Conservation (phyloP, 2,888 invertebrate genomes). For the Cantharis flavilabris region DNA sequence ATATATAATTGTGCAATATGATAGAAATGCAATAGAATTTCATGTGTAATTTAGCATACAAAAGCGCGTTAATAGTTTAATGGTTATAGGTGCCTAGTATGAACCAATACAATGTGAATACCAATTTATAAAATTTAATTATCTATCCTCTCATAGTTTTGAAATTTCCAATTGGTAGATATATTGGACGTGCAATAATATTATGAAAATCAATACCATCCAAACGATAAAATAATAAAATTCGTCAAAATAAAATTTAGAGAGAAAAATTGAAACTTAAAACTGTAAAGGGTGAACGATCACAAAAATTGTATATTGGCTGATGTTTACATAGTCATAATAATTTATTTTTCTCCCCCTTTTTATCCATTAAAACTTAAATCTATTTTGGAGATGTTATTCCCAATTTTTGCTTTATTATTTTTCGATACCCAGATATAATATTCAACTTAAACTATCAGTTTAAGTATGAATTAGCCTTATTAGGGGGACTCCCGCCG, state of each 20-base stretch:
- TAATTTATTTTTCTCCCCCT: no score
- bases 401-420: no score
- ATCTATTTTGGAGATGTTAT: no score
- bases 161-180: not conserved
- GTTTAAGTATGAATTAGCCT: no score
- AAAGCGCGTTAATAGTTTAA: slow-evolving; percentile 4
- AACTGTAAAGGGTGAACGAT: not conserved
- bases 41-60: not conserved
- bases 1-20: not conserved
- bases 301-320: no score
- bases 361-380: no score
- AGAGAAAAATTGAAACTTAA: not conserved
- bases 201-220: not conserved
- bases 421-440: no score
- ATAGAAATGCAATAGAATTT: not conserved
- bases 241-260: not conserved
- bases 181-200: not conserved
- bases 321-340: no score
- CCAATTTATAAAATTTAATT: not conserved
- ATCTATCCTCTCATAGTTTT: not conserved
- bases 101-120: slow-evolving; percentile 33
- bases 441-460: no score
- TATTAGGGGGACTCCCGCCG: no score
- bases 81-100: slow-evolving; percentile 37
- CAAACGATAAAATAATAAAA: not conserved